Conservation (phyloP, 1,140 invertebrate species). For the Marisa cornuarietis region DNA sequence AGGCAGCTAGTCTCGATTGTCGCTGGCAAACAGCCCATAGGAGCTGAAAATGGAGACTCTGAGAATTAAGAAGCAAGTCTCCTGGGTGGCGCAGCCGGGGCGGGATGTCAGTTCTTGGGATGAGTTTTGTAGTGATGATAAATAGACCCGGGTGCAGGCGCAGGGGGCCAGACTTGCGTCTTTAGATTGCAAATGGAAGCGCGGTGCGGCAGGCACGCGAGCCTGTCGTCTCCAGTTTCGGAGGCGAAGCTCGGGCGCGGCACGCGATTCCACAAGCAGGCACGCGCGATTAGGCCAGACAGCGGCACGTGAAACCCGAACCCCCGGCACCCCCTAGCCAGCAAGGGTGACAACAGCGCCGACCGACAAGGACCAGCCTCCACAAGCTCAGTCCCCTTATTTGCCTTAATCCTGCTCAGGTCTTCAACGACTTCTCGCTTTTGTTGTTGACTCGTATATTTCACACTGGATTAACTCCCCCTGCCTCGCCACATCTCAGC, state of each 20-base stretch:
- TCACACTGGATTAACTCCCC: slow-evolving; percentile 10
- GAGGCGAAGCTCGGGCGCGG: neutral
- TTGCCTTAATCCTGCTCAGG: slow-evolving; percentile 12
- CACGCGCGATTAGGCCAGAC: slow-evolving; percentile 16
- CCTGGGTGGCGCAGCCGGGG: neutral
- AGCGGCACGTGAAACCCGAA: slow-evolving; percentile 18
- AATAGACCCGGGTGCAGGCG: slow-evolving; percentile 14
- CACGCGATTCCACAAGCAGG: slow-evolving; percentile 19
- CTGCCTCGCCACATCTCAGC: neutral
- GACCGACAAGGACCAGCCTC: too few species aligned
- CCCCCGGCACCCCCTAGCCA: too few species aligned
- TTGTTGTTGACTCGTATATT: slow-evolving; percentile 19
- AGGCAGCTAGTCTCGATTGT: too few species aligned
- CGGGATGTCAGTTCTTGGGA: slow-evolving; percentile 23
- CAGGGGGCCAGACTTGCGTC: slow-evolving; percentile 19
- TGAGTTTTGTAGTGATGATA: slow-evolving; percentile 29
- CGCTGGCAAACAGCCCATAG: too few species aligned
- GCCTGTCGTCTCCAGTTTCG: slow-evolving; percentile 24
- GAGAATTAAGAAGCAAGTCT: too few species aligned
- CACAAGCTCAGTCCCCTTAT: slow-evolving; percentile 10
- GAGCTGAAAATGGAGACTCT: too few species aligned
- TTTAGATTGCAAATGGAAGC: slow-evolving; percentile 27
- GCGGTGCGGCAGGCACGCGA: slow-evolving; percentile 19
- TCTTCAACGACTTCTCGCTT: slow-evolving; percentile 10
- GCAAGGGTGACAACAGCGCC: too few species aligned